phyloP scores from a whole-genome alignment of 2,797 vertebrate genomes.

The Anguilla pacifica region DNA sequence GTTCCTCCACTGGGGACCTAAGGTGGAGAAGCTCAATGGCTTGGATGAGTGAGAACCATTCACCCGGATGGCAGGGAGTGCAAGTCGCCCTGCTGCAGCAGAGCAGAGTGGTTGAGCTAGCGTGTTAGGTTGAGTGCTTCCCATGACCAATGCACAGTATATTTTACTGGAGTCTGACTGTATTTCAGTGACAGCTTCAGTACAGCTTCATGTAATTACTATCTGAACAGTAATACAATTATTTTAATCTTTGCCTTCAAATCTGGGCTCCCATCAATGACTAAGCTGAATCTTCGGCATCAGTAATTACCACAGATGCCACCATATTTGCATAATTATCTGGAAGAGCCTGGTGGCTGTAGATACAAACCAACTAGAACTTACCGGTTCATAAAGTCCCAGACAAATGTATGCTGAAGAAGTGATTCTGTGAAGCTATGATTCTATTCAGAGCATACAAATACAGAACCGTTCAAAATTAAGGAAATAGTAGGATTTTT shows the following conservation, averaged over 20 bases:
- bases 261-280: neutral
- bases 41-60: no score
- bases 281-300: neutral
- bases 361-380: neutral
- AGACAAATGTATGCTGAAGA: neutral
- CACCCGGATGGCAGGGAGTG: no score
- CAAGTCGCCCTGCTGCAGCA: no score
- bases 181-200: neutral
- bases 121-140: no score
- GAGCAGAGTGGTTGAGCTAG: no score
- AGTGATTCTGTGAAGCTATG: neutral
- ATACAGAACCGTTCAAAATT: neutral
- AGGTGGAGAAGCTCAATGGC: no score
- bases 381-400: neutral
- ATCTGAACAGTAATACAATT: neutral
- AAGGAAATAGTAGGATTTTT: neutral
- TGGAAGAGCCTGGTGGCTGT: neutral
- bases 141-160: neutral
- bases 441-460: neutral
- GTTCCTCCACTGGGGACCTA: no score
- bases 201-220: neutral
- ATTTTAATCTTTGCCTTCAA: neutral
- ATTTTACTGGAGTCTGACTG: neutral
- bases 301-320: neutral
- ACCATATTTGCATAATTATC: neutral